Percentiles rank a stretch among this genome's conserved stretches.
Conservation (phyloP, 2,113 vertebrate genomes). For the Gymnarchus niloticus region DNA sequence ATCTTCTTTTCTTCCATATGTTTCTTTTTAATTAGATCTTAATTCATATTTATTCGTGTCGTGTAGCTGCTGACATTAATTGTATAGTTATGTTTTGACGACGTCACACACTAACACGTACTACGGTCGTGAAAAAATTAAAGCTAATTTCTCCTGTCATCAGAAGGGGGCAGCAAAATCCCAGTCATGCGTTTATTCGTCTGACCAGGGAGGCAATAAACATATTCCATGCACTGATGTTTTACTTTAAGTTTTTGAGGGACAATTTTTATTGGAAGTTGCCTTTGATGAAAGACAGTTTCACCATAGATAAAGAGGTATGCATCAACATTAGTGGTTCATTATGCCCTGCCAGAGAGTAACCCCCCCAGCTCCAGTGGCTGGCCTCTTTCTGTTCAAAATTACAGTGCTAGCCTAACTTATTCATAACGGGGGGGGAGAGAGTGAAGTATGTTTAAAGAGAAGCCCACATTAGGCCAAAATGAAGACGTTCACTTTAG, state of each 20-base stretch:
- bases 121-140: neutral
- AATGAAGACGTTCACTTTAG: neutral
- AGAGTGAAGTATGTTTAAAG: neutral
- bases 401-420: neutral
- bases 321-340: conserved; percentile 4
- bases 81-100: neutral
- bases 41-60: too few relatives aligned
- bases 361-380: neutral
- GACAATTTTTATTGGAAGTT: neutral
- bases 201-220: neutral
- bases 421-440: neutral
- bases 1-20: neutral
- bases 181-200: neutral
- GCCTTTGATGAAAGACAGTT: conserved; percentile 12
- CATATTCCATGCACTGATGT: neutral
- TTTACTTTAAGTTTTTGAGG: conserved; percentile 8
- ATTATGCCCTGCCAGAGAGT: neutral
- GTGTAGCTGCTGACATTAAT: neutral
- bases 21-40: neutral
- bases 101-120: neutral
- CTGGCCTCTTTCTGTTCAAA: neutral
- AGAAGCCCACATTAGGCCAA: neutral
- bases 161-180: conserved; percentile 7
- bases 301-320: neutral
- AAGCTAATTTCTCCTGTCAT: neutral